Percentiles rank a stretch among this genome's conserved stretches.
phyloP scores from a whole-genome alignment of 2,888 invertebrate genomes.

The Ophion slaviceki region DNA sequence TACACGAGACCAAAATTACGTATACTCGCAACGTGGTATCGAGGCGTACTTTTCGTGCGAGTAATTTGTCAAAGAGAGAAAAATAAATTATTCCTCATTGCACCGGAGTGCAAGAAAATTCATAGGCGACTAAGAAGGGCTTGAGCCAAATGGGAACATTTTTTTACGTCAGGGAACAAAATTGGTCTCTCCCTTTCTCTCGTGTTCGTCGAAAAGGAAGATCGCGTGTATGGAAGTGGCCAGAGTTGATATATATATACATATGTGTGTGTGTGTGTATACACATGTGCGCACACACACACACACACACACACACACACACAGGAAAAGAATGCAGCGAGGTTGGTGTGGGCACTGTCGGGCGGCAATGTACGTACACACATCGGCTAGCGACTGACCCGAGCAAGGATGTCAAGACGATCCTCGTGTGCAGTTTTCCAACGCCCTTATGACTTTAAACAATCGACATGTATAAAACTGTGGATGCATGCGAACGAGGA shows the following conservation, averaged over 20 bases:
- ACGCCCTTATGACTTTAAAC: constrained; percentile 36
- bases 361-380: constrained; percentile 20
- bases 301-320: constrained; percentile 36
- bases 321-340: constrained; percentile 57
- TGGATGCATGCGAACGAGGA: constrained; percentile 72
- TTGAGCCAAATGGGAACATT: constrained; percentile 24
- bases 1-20: no score
- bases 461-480: constrained; percentile 29
- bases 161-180: constrained; percentile 60
- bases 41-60: background rate
- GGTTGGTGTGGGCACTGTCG: constrained; percentile 24
- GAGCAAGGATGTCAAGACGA: constrained; percentile 6
- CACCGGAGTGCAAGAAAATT: background rate
- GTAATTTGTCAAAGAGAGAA: background rate
- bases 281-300: no score
- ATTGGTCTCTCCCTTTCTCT: constrained; percentile 55
- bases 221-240: constrained; percentile 54
- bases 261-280: no score
- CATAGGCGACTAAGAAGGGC: background rate
- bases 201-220: constrained; percentile 32
- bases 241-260: background rate
- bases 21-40: background rate
- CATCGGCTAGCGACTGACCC: constrained; percentile 1
- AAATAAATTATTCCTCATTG: background rate
- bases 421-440: background rate